Base-by-base conservation (phyloP, 2,888 invertebrate species). In the Cheilosia scutellata region DNA sequence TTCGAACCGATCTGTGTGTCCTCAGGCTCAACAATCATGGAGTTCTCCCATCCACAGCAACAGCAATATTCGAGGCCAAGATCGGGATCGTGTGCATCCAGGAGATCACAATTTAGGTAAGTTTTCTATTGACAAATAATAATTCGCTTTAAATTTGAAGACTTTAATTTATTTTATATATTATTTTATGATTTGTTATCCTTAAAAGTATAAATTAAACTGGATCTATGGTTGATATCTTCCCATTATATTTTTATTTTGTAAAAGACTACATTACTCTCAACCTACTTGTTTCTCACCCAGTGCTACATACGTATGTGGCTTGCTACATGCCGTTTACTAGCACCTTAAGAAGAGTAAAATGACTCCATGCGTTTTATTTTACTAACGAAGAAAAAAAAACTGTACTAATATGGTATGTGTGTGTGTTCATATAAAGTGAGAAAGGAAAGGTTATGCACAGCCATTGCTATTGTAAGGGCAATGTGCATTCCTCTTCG, bases 61-160 rank as follows among this genome's bases (percentile, higher is more conserved):
- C 91, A 91, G 89, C 90, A 91, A 87, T 89, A 89, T 88, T 88
- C 91, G 91, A 90, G 92, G 88, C 91, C 92, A 90, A 90, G 93
- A 92, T 92, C 93, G 89, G 92, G 92, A 72, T 93, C 92, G 91
- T 92, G 92, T 87, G 90, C 92, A 90, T 93, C 92, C 88, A 91
- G 92, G 91, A 89, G 93, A 91, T 92, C 92, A 90, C 92, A 92
- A 89, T 92, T 89, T 92, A 91, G 92, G 92, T 92, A 84, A 90
- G 90, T 87, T 63, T 49, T 31, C 7, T 33, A 42, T 27, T 11
- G 51, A 44, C 6, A 33, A 62, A 27, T 53, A 62, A 27, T 53
- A 25, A 27, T 51, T 51, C 16, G 25, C n/a, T 75, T 58, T 70
- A 1, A 47, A n/a, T 33, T 25, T 33, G 7, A n/a, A 13, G 7